Evolutionary conservation across 2,797 vertebrate genomes (phyloP), one percentile per base, ranked within the genome.

Genomic region (Lithobates pipiens): DNA sequence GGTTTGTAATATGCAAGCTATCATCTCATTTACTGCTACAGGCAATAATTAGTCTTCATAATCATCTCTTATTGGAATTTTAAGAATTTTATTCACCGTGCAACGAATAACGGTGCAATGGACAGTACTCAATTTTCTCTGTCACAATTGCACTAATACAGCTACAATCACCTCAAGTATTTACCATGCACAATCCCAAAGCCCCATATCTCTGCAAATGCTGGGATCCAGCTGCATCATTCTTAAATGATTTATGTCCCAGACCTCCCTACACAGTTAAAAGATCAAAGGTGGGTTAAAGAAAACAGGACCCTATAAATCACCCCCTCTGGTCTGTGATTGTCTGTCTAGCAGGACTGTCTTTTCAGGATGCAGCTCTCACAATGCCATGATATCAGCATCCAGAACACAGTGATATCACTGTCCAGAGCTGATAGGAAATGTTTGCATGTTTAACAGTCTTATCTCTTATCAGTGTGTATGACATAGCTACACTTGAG

Each of bases 231-330:
- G 69, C 25, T 23, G 36, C 61, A 68, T 44, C 61, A 84, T 80
- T 39, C 77, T 67, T 46, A 75, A 67, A 70, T 83, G 81, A 83
- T 83, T 83, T 79, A 84, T 84, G 46, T 16, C 23, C 32, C 29
- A 39, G 82, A 78, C 76, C 77, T 65, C 85, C 70, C 61, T 29
- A 63, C 76, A 77, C 44, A 79, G 76, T 70, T 63, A 80, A 71
- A 73, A 83, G 86, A 87, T 87, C 86, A 87, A 87, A 87, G 86
- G 86, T 83, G 68, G 29, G 42, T 5, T 57, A 78, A 75, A 68
- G 76, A 80, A 84, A 87, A 80, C 63, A 84, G 86, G 71, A 36
- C 70, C 75, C 27, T 65, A 83, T 87, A 87, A 87, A 87, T 87
- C 76, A 75, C 81, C 81, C 80, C 70, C 79, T 32, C 78, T 75